Conservation (phyloP, 2,797 vertebrate genomes). For the Enteromius trimaculatus region DNA sequence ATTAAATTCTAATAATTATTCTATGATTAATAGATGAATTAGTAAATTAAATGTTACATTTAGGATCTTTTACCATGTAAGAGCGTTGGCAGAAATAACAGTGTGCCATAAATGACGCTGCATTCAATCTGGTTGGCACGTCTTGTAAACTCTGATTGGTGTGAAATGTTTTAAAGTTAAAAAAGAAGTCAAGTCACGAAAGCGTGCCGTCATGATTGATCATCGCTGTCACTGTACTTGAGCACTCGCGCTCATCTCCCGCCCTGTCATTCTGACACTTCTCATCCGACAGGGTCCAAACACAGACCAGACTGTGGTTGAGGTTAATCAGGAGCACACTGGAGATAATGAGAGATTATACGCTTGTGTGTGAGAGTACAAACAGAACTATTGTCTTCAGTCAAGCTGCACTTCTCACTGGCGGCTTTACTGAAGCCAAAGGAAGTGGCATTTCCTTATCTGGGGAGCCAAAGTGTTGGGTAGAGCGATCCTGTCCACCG, state of each 20-base stretch:
- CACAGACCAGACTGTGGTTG: constrained; percentile 1
- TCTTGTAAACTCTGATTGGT: background rate
- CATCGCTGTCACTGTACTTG: background rate
- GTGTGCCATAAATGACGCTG: background rate
- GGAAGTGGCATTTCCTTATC: constrained; percentile 66
- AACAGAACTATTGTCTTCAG: constrained; percentile 42
- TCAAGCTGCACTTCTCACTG: constrained; percentile 51
- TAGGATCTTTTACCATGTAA: background rate
- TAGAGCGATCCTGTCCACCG: background rate
- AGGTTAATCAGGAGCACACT: constrained; percentile 31
- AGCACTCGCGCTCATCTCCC: background rate
- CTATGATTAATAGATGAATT: background rate
- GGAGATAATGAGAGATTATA: constrained; percentile 35
- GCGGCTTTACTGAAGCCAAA: constrained; percentile 56
- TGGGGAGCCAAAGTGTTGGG: constrained; percentile 39
- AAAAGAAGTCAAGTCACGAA: constrained; percentile 3
- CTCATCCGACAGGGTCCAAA: constrained; percentile 8
- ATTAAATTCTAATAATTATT: background rate
- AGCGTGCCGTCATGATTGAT: background rate
- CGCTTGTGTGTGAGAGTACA: constrained; percentile 13
- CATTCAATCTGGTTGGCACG: background rate
- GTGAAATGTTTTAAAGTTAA: background rate
- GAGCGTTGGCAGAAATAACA: background rate
- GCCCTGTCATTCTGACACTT: background rate
- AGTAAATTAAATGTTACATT: background rate